These are phyloP conservation scores for Otus scops DNA, from an alignment of 2,797 vertebrate genomes.

Conservation along the genomic window DNA sequence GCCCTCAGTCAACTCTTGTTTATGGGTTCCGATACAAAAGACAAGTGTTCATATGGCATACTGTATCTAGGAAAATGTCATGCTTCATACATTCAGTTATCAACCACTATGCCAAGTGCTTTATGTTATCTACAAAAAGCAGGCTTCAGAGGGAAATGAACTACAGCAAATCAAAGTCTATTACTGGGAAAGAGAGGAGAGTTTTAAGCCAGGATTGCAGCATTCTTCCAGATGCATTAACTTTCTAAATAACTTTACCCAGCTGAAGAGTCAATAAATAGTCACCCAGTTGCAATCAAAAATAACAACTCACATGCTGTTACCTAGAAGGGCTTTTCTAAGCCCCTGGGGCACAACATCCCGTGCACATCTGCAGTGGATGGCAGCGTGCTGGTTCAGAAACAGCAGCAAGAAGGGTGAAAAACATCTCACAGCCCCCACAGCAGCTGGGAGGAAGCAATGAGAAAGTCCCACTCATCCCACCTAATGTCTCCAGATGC, in stretches of 20 bases:
- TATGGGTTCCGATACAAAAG: conserved; percentile 62
- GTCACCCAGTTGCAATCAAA: conserved; percentile 21
- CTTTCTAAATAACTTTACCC: conserved; percentile 56
- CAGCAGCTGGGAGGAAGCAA: not conserved
- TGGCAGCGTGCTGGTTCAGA: not conserved
- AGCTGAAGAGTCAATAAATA: conserved; percentile 43
- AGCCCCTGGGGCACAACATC: not conserved
- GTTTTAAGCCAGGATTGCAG: conserved; percentile 45
- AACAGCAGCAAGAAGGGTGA: not conserved
- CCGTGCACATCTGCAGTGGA: not conserved
- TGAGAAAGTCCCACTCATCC: not conserved
- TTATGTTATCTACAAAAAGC: conserved; percentile 76
- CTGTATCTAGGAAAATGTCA: conserved; percentile 71
- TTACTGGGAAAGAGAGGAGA: conserved; percentile 58
- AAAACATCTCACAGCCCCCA: not conserved
- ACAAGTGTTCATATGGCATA: conserved; percentile 65
- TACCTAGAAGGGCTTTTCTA: conserved; percentile 1
- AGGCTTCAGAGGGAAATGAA: conserved; percentile 74
- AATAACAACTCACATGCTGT: conserved; percentile 18
- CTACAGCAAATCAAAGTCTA: conserved; percentile 71
- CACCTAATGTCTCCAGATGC: not conserved
- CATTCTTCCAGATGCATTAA: conserved; percentile 41
- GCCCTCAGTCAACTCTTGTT: conserved; percentile 56
- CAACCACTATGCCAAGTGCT: conserved; percentile 70
- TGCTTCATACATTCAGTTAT: conserved; percentile 73